Evolutionary conservation across 2,113 vertebrate species (phyloP).

Genomic region (Odocoileus hemionus): DNA sequence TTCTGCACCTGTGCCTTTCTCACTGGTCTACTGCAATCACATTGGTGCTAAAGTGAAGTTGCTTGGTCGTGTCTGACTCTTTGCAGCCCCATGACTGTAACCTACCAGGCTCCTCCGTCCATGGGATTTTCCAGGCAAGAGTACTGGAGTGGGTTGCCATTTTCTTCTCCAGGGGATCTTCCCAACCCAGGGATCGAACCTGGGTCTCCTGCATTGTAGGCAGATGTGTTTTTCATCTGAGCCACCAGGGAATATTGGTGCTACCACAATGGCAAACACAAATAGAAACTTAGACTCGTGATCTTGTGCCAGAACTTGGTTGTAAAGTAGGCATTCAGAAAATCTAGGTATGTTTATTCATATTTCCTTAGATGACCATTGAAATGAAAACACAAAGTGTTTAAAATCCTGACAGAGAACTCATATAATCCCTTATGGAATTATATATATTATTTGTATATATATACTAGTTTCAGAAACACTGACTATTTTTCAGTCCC

Average conservation of each 20-base stretch:
- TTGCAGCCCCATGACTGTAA: neutral
- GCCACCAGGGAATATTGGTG: neutral
- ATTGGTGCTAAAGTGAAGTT: neutral
- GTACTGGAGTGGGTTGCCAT: neutral
- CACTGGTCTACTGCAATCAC: neutral
- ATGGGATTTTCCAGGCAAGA: neutral
- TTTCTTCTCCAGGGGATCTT: neutral
- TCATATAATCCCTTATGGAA: neutral
- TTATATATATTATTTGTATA: neutral
- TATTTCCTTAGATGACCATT: neutral
- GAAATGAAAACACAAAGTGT: neutral
- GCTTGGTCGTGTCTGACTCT: neutral
- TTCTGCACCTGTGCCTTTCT: neutral
- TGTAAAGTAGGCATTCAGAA: conserved; percentile 16
- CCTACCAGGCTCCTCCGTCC: neutral
- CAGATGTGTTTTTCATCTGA: neutral
- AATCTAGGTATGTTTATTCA: neutral
- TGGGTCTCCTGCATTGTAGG: neutral
- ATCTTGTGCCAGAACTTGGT: neutral
- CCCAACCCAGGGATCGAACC: neutral
- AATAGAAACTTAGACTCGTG: neutral
- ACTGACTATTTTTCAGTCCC: neutral
- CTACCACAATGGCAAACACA: neutral
- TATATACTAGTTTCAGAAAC: neutral
- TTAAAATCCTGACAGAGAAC: neutral